Base-by-base conservation (phyloP, 2,797 vertebrate genomes). In the Tinamus major region DNA sequence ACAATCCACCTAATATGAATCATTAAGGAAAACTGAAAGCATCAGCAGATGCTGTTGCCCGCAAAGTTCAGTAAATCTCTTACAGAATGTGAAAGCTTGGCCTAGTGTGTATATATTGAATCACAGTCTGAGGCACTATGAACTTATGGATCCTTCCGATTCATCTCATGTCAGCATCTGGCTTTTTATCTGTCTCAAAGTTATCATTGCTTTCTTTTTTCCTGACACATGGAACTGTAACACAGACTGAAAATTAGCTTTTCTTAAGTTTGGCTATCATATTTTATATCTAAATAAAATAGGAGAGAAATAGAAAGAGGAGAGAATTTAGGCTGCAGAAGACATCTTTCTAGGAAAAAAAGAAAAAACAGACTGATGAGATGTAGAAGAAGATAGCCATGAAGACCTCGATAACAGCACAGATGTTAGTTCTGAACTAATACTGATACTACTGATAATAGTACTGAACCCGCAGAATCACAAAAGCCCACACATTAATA, bases 61-160 rank as follows among this genome's bases (percentile, higher is more conserved):
- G 75, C 62, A 51, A 35, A 90, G 33, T 87, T 80, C 69, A 58
- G 24, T 35, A 65, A 81, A 35, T 44, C 24, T 75, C 64, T 33
- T 80, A 76, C 6, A 69, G 49, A 89, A 49, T 53, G 23, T 51
- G 51, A 94, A 94, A 83, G 69, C 29, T 90, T n/a, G 48, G n/a
- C 10, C 23, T 49, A 33, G 42, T 68, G 44, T 33, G 4, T 35
- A 35, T 35, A 46, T 49, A 68, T 26, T 63, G 77, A 59, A 89
- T 59, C 41, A 19, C 10, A 29, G 20, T 42, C 72, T 65, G 48
- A 80, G 56, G 46, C 33, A 16, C 18, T 41, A 83, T 42, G 39
- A 90, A 77, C 80, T 79, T 78, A 92, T 86, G 39, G 35, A 74
- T 81, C 19, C 79, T 64, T 93, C n/a, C 1, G 0, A 21, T 87